Evolutionary conservation across 1,140 invertebrate genomes (phyloP), one percentile per base, ranked within the genome.

Genomic region (Drosophila ogumai): DNA sequence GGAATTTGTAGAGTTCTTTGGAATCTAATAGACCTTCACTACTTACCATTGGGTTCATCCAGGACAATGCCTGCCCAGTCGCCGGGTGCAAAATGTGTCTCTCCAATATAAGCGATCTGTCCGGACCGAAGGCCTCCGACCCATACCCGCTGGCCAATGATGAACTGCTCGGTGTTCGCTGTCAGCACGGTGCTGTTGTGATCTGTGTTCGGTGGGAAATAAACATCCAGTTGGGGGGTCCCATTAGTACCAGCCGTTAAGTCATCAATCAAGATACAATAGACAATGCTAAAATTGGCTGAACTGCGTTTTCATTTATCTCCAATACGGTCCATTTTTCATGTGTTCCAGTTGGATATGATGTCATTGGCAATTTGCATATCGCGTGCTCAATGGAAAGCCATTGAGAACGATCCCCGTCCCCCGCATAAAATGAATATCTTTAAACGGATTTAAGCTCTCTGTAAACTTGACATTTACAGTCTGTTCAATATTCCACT

Each of bases 41-140:
- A 15, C 81, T 77, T 93, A 96, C 98, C 99, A 84, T 97, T 97
- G 32, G 98, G 95, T 75, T 98, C 96, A 93, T 99, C 98, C 60
- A 99, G 95, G 38, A 98, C 98, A 59, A 99, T 96, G 41, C 99
- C 99, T 82, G 98, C 98, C 98, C 98, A 99, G 66, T 98, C 97
- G 76, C 98, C 98, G 36, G 96, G 95, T 25, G 97, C 98, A 93
- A 99, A 99, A 91, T 98, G 96, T 38, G 98, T 99, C 92, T 99
- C 98, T n/a, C 99, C 99, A 69, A 99, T 98, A 93, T 97, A 99
- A 31, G 98, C 98, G 76, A 99, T 99, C 82, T 96, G 95, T 32
- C 98, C 99, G 6, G 98, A 96, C 91, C 99, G 99, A n/a, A 95
- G 96, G 40, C 98, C 98, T 86, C 98, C 97, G 34, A 99, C 98